Evolutionary conservation across 2,888 invertebrate genomes (phyloP), one percentile per base, ranked within the genome.

Genomic region (Clivina fossor): DNA sequence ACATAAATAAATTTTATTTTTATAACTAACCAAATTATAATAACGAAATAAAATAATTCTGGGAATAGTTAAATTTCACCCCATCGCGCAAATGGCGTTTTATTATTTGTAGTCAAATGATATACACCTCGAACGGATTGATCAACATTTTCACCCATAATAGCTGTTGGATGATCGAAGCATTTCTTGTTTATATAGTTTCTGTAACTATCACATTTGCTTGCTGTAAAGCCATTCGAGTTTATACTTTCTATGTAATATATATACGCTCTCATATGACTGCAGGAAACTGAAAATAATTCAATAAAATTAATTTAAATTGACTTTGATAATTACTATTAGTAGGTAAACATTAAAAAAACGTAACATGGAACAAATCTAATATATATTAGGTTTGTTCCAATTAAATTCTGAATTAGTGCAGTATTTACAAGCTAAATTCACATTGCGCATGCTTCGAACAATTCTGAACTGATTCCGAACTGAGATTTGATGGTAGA

Each of bases 191-290:
- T 64, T 46, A 74, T 63, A 58, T 73, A 81, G 9, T 74, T 68
- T 1, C 71, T 65, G 76, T 81, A 80, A 54, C 70, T 77, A 2
- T 73, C 70, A 64, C 86, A 86, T 1, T 76, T 76, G 37, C 76
- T 72, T 0, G 81, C 76, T 4, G 73, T 66, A 65, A 85, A 86
- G 2, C 76, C 77, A 16, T 64, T 65, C 1, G 76, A 71, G 32
- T 74, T 71, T 41, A 86, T 81, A 0, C 86, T 86, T 67, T 86
- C 85, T 0, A 73, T 74, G 66, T 81, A 85, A 62, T 76, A 84
- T 57, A 74, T 68, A 61, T 77, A 74, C 0, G 85, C 75, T 41
- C 84, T 77, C 1, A 78, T 79, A 66, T 86, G 86, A 65, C 55
- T 58, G 15, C 54, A 55, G 5, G 38, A 28, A 16, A 8, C 54